phyloP scores from a whole-genome alignment of 2,888 invertebrate genomes.

The Oscheius onirici region DNA sequence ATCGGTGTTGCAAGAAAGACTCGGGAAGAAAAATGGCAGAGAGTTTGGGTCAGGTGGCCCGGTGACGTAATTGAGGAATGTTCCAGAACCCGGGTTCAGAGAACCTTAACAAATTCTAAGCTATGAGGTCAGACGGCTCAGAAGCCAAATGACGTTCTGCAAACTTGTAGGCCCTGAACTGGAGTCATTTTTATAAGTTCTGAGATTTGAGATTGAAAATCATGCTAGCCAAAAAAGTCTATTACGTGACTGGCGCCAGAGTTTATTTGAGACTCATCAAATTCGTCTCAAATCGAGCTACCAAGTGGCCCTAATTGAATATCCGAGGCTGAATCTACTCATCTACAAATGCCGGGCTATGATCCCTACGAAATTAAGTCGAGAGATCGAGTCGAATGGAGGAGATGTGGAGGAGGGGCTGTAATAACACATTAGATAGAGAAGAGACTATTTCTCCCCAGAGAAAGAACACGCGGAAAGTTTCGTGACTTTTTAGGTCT shows the following conservation, averaged over 20 bases:
- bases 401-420: background rate
- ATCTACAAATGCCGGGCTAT: background rate
- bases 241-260: background rate
- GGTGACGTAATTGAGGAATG: slow-evolving; percentile 11
- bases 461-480: no score
- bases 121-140: background rate
- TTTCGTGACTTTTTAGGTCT: background rate
- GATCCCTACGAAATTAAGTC: background rate
- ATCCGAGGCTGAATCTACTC: background rate
- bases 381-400: background rate
- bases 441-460: background rate
- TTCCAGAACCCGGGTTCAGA: background rate
- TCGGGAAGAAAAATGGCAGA: background rate
- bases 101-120: background rate
- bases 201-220: background rate
- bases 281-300: slow-evolving; percentile 1
- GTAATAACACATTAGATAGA: slow-evolving; percentile 12
- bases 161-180: background rate
- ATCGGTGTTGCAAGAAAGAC: background rate
- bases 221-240: background rate
- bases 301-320: slow-evolving; percentile 13
- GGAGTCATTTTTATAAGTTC: background rate
- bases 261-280: background rate
- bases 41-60: slow-evolving; percentile 15
- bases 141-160: background rate